Evolutionary conservation across 2,888 invertebrate species (phyloP), one percentile per base, ranked within the genome.

Genomic region (Dynastes maya): DNA sequence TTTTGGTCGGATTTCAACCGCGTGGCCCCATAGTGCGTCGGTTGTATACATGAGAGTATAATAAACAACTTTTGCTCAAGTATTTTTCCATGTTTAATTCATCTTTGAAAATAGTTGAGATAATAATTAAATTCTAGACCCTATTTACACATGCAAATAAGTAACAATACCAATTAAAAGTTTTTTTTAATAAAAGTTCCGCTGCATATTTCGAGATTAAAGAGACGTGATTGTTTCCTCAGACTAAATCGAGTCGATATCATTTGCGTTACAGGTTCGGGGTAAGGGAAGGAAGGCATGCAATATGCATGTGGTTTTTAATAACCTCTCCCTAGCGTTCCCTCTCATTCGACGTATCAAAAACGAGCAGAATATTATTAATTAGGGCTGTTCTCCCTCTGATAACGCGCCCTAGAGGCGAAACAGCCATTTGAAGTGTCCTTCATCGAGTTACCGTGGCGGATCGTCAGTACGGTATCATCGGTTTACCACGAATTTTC

Each of bases 271-370:
- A 22, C n/a, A 6, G 8, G 4, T 16, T 22, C 70, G 22, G 27
- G 51, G 55, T 49, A 40, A 76, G 63, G n/a, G 32, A 32, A 22
- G 29, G 32, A 27, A 68, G 11, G 81, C 85, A 84, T 85, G 86
- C 84, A 86, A 85, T 85, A 85, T 86, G 86, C 85, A 86, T 85
- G 85, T 82, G 85, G 85, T 86, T 86, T 86, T 86, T 86, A 86
- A 86, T 86, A 86, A 85, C 85, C 85, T 81, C 80, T 81, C 83
- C 80, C 83, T 83, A 81, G 78, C 78, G 72, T 79, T 78, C 65
- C 22, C 37, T 16, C 55, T 55, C 22, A 55, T 27, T 51, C 65
- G 32, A 76, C 72, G 67, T 68, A 68, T 68, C 68, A 68, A 29
- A 68, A 68, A 68, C 53, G 80, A 78, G 80, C 82, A 81, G 84